Conservation (phyloP, 2,113 vertebrate species). For the Aramus guarauna region DNA sequence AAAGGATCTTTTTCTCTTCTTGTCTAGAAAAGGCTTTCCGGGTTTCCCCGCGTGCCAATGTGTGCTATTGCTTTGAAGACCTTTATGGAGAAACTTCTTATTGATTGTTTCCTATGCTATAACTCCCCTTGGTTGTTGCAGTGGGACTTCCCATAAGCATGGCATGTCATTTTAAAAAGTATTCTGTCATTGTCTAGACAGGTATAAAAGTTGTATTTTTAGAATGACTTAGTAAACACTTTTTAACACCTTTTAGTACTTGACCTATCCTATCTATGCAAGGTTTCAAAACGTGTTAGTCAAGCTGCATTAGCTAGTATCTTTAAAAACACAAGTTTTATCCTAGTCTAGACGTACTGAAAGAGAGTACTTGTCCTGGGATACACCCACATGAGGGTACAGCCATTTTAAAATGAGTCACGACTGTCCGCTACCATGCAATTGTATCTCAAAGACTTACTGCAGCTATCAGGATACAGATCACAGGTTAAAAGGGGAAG, state of each 20-base stretch:
- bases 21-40: background rate
- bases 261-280: background rate
- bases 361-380: background rate
- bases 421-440: background rate
- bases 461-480: background rate
- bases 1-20: background rate
- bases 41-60: background rate
- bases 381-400: background rate
- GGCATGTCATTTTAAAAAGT: background rate
- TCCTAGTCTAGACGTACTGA: background rate
- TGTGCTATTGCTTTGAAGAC: background rate
- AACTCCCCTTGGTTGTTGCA: background rate
- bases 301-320: background rate
- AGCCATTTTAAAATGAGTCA: background rate
- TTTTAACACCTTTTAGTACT: background rate
- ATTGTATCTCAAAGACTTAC: background rate
- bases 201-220: background rate
- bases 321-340: background rate
- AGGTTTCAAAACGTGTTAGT: background rate
- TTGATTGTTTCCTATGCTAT: background rate
- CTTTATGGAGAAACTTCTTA: background rate
- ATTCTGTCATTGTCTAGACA: conserved; percentile 3
- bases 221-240: background rate
- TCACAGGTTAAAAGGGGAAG: conserved; percentile 42
- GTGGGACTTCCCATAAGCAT: background rate